Percentiles rank a stretch among this genome's conserved stretches.
These are phyloP conservation scores for Chiridota heheva DNA, from an alignment of 35 echinoderm and acorn worm species.

Conservation along the genomic window DNA sequence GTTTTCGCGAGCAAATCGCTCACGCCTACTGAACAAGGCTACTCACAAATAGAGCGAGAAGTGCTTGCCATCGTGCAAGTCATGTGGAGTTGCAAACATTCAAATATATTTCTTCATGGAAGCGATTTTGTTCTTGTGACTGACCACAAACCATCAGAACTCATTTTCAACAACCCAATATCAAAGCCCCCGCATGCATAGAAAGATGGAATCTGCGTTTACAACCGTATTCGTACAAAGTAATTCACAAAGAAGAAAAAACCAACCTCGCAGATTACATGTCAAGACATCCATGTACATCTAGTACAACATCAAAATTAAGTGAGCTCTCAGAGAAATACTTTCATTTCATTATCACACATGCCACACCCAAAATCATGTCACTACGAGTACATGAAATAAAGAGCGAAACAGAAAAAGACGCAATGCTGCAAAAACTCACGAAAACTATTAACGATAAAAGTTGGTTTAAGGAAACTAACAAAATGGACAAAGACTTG, in stretches of 20 bases:
- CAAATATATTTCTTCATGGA: slow-evolving; percentile 49
- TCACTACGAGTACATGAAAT: slow-evolving; percentile 11
- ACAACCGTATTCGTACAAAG: not conserved
- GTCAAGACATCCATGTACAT: slow-evolving; percentile 54
- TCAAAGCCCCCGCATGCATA: slow-evolving; percentile 29
- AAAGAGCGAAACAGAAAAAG: slow-evolving; percentile 7
- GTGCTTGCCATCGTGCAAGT: slow-evolving; percentile 54
- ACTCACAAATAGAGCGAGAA: slow-evolving; percentile 60
- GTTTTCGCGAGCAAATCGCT: slow-evolving; percentile 51
- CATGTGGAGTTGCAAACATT: slow-evolving; percentile 46
- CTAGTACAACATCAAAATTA: not conserved
- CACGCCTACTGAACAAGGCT: slow-evolving; percentile 53
- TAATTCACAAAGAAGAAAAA: slow-evolving; percentile 9
- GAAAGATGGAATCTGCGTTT: slow-evolving; percentile 27
- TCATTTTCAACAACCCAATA: slow-evolving; percentile 52
- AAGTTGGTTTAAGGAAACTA: slow-evolving; percentile 31
- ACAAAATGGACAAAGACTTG: not conserved
- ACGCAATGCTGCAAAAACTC: slow-evolving; percentile 36
- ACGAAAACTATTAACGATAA: slow-evolving; percentile 7
- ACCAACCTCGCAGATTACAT: slow-evolving; percentile 51
- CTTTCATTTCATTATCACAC: slow-evolving; percentile 28
- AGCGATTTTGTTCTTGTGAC: slow-evolving; percentile 39
- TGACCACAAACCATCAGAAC: slow-evolving; percentile 58
- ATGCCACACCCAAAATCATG: slow-evolving; percentile 46
- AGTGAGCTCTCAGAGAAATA: slow-evolving; percentile 59